Evolutionary conservation across 2,113 vertebrate species (phyloP).

Genomic region (Zosterops japonicus): DNA sequence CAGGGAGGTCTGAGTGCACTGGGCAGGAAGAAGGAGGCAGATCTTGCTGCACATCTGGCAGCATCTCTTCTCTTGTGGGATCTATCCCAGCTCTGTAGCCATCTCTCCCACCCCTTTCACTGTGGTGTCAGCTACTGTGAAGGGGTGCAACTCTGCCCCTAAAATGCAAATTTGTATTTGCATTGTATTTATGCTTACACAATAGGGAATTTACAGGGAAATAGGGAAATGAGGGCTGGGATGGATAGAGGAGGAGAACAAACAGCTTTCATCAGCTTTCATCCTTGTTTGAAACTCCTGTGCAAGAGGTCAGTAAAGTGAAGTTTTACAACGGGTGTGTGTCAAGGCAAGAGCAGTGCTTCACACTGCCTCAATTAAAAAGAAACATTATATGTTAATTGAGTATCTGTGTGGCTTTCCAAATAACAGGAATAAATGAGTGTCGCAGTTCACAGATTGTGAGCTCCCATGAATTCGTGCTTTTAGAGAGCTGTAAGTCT

Average conservation of each 20-base stretch:
- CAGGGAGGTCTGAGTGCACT: accelerated
- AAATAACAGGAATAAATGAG: conserved; percentile 8
- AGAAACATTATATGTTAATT: background rate
- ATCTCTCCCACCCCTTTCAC: background rate
- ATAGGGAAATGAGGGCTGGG: accelerated
- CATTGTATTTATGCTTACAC: background rate
- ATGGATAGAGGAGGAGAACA: background rate
- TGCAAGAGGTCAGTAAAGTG: background rate
- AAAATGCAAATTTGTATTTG: background rate
- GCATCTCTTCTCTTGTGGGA: accelerated
- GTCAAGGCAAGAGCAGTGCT: background rate
- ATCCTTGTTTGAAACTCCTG: background rate
- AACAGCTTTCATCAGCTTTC: background rate
- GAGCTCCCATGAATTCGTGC: background rate
- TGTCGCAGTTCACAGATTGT: background rate
- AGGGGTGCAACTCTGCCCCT: background rate
- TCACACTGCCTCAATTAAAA: background rate
- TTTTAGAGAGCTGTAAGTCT: background rate
- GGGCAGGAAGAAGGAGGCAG: background rate
- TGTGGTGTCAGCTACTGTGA: background rate
- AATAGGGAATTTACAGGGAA: background rate
- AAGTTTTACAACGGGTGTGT: background rate
- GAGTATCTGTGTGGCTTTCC: background rate
- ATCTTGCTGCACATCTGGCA: accelerated
- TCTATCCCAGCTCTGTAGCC: background rate